Evolutionary conservation across 2,113 vertebrate species (phyloP), one percentile per base, ranked within the genome.

Genomic region (Suncus etruscus): DNA sequence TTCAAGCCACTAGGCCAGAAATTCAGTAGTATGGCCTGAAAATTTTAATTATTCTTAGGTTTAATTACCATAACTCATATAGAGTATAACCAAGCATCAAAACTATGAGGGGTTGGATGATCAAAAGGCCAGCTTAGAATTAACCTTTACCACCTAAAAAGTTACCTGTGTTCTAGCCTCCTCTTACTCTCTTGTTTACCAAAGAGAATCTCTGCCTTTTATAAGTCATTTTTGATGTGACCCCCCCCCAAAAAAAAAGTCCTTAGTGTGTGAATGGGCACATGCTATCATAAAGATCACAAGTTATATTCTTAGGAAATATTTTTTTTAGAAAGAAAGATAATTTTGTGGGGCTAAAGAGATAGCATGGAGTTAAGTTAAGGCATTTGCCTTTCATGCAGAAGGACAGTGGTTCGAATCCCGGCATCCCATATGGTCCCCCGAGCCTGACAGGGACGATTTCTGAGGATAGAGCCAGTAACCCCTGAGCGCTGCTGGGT

Each of bases 311-410:
- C 77, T 77, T 83, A 50, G 70, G 87, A 86, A 90, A 72, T 81
- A 72, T 77, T 83, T 86, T 90, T 70, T 90, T 70, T 70, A 63
- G 50, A 76, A 82, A 63, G 24, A 81, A 86, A 68, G 24, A 14
- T 93, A 20, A 74, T 80, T 89, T 66, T 51, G 73, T 11, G n/a
- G n/a, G n/a, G n/a, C n/a, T n/a, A n/a, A n/a, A n/a, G n/a, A n/a
- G n/a, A n/a, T n/a, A n/a, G n/a, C n/a, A n/a, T n/a, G n/a, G n/a
- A n/a, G n/a, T n/a, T n/a, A n/a, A n/a, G n/a, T n/a, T n/a, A n/a
- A n/a, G n/a, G n/a, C n/a, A n/a, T n/a, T n/a, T n/a, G n/a, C n/a
- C n/a, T n/a, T n/a, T n/a, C n/a, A n/a, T n/a, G n/a, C n/a, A n/a
- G n/a, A n/a, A n/a, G n/a, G n/a, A n/a, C n/a, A n/a, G n/a, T n/a